Base-by-base conservation (phyloP, 2,113 vertebrate genomes). In the Balaeniceps rex region DNA sequence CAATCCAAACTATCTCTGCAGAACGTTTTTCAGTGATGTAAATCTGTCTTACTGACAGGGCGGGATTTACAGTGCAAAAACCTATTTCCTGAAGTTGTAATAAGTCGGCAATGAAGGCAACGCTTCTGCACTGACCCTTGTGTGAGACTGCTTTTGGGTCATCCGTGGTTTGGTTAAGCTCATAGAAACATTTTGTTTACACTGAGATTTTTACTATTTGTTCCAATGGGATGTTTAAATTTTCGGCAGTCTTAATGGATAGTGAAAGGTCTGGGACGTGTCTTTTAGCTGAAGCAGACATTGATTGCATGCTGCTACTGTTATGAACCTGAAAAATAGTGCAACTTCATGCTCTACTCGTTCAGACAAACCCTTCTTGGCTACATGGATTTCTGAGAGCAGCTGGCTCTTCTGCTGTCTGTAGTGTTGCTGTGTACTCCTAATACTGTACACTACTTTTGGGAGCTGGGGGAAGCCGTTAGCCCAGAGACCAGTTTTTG, bases 171-270 rank as follows among this genome's bases (percentile, higher is more conserved):
- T 95, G 71, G 63, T 96, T 96, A 88, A 93, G 24, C 83, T 86
- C 46, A 74, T 6, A 34, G 44, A n/a, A 78, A 55, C 47, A 60
- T 82, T 51, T 51, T 91, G 55, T 91, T 89, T 91, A 80, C 40
- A 24, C 21, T 93, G 89, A 88, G 36, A 76, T 85, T 96, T 92
- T 81, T 90, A 87, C 71, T 44, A 1, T 66, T 93, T 75, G 42
- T 90, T 93, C 61, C 81, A 95, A 97, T 64, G 87, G 74, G 28
- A 87, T 97, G 69, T 70, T 96, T 90, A 92, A 66, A 70, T 75
- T 96, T 92, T 87, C 83, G 46, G 46, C 54, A 77, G 76, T 89
- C 33, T 86, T 96, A 92, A 77, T 74, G 79, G 55, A 71, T 91
- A 72, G 42, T 75, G 83, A 93, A 96, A 93, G 77, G 80, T 83